Evolutionary conservation across 2,888 invertebrate species (phyloP).

Genomic region (Campoletis raptor): DNA sequence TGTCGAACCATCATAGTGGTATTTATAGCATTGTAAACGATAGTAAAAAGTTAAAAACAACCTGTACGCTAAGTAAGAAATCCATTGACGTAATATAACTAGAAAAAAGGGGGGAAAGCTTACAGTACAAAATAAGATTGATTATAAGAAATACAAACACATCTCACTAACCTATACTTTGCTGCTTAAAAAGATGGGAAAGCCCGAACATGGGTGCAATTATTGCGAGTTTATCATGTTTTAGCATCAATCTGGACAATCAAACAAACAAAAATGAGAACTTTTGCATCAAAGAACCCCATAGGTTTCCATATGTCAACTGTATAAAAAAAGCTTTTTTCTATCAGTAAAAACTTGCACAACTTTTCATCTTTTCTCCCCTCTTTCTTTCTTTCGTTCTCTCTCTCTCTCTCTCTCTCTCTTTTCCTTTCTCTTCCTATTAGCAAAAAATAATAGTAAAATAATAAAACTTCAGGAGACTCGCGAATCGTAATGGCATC

Average conservation of each 20-base stretch:
- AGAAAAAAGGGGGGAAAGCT: slow-evolving; percentile 73
- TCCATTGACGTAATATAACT: slow-evolving; percentile 79
- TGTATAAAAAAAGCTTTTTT: slow-evolving; percentile 59
- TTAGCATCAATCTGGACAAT: slow-evolving; percentile 73
- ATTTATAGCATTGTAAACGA: slow-evolving; percentile 72
- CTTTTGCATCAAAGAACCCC: slow-evolving; percentile 70
- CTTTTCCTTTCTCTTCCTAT: slow-evolving; percentile 50
- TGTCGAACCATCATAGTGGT: slow-evolving; percentile 50
- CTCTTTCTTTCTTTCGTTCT: slow-evolving; percentile 51
- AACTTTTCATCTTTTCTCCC: slow-evolving; percentile 31
- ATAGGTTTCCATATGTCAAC: slow-evolving; percentile 36
- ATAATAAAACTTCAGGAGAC: slow-evolving; percentile 74
- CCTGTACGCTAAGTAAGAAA: slow-evolving; percentile 82
- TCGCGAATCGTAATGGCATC: slow-evolving; percentile 83
- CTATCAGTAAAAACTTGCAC: slow-evolving; percentile 48
- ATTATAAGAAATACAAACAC: slow-evolving; percentile 83
- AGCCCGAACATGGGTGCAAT: slow-evolving; percentile 74
- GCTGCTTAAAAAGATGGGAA: slow-evolving; percentile 78
- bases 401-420: slow-evolving; percentile 42
- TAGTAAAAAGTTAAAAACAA: slow-evolving; percentile 83
- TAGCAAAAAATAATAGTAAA: slow-evolving; percentile 68
- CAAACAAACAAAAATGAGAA: slow-evolving; percentile 37
- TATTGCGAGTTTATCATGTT: slow-evolving; percentile 69
- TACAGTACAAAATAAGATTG: slow-evolving; percentile 81
- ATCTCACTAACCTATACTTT: slow-evolving; percentile 80